These are phyloP conservation scores for Paragorgia papillata DNA, from an alignment of 92 coral and sea anemone species.

Conservation along the genomic window DNA sequence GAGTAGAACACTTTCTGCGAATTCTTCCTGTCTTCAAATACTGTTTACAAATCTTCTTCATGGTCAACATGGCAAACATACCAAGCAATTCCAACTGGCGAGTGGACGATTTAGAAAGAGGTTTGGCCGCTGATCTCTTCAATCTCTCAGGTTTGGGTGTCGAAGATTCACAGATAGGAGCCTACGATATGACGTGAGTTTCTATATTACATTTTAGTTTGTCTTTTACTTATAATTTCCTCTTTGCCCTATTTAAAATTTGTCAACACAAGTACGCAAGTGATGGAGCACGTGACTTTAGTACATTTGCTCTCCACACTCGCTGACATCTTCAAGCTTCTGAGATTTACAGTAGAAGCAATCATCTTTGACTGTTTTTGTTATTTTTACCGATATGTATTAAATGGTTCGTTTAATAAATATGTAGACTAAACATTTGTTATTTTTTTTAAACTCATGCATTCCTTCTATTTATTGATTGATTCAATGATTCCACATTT, in stretches of 20 bases:
- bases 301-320: too few species aligned
- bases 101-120: conserved; percentile 84
- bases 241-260: background rate
- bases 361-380: too few species aligned
- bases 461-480: background rate
- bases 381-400: too few species aligned
- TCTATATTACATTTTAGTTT: conserved; percentile 7
- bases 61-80: conserved; percentile 55
- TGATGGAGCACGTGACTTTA: too few species aligned
- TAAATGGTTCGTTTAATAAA: too few species aligned
- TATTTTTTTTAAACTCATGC: background rate
- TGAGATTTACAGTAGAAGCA: too few species aligned
- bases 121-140: conserved; percentile 82
- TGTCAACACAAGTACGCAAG: background rate
- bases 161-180: conserved; percentile 77
- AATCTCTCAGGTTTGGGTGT: conserved; percentile 96
- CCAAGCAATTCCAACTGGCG: conserved; percentile 76
- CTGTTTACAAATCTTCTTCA: background rate
- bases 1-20: too few species aligned
- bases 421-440: too few species aligned
- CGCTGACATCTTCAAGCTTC: too few species aligned
- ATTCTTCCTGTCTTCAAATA: too few species aligned
- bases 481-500: too few species aligned
- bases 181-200: conserved; percentile 84
- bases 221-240: background rate